A percentile compares a stretch with the other conserved stretches of the same genome.
These are phyloP conservation scores for Tethea ocularis DNA, from an alignment of 2,888 invertebrate species.

Conservation along the genomic window DNA sequence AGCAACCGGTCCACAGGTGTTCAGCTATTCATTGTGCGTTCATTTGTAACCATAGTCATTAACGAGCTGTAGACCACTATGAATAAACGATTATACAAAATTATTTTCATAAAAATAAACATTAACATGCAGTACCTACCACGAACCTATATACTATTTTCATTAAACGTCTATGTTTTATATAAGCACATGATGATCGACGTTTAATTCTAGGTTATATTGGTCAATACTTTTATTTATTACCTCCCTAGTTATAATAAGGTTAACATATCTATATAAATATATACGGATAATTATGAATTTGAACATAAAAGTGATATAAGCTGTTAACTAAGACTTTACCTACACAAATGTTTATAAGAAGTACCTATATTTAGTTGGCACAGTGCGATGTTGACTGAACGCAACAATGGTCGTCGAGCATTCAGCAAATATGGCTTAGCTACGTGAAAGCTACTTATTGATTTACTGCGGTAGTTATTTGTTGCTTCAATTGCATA, in stretches of 20 bases:
- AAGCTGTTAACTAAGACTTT: neutral
- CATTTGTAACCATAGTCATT: conserved; percentile 8
- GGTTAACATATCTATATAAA: too few relatives aligned
- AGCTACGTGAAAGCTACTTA: conserved; percentile 14
- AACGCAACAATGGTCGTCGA: conserved; percentile 35
- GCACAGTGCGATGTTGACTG: conserved; percentile 30
- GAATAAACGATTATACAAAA: neutral
- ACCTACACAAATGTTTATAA: neutral
- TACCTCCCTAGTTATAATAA: too few relatives aligned
- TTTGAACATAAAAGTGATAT: neutral
- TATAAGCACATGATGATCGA: too few relatives aligned
- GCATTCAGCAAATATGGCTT: conserved; percentile 43
- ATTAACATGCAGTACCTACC: neutral
- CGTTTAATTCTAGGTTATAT: too few relatives aligned
- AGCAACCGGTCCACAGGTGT: conserved; percentile 5
- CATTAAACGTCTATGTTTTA: neutral
- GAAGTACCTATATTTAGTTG: conserved; percentile 17
- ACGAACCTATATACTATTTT: neutral
- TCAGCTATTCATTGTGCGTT: neutral
- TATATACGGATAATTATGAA: neutral
- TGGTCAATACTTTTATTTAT: too few relatives aligned
- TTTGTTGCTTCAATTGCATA: neutral
- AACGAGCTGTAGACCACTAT: neutral
- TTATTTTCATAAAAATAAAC: neutral
- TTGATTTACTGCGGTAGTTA: neutral